phyloP scores from a whole-genome alignment of 2,113 vertebrate species.

The Saguinus imperator region DNA sequence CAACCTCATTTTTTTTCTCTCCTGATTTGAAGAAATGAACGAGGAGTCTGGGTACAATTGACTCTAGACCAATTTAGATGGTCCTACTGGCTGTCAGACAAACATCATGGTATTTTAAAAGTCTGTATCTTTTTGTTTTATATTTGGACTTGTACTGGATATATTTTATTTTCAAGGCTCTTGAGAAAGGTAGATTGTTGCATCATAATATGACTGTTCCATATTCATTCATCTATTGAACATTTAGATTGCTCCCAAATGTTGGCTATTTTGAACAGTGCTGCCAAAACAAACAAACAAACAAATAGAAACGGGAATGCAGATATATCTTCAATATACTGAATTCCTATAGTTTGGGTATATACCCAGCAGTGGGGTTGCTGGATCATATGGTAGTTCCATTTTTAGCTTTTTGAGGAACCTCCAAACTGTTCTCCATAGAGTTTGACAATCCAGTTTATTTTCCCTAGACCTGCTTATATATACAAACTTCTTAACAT shows the following conservation, averaged over 20 bases:
- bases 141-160: not conserved
- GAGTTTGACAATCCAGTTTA: not conserved
- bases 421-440: too few relatives aligned
- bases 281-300: too few relatives aligned
- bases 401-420: too few relatives aligned
- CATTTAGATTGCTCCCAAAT: too few relatives aligned
- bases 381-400: too few relatives aligned
- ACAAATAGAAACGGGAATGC: too few relatives aligned
- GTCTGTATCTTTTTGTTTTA: not conserved
- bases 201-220: not conserved
- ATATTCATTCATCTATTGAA: not conserved
- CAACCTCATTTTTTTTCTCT: not conserved
- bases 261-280: too few relatives aligned
- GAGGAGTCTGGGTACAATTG: not conserved
- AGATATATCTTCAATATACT: too few relatives aligned
- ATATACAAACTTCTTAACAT: not conserved
- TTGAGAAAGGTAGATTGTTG: not conserved
- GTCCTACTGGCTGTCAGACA: not conserved
- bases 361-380: too few relatives aligned
- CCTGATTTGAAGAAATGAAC: not conserved
- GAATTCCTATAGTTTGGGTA: too few relatives aligned
- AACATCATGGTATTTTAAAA: constrained; percentile 23
- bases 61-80: not conserved
- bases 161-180: not conserved
- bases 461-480: constrained; percentile 26